Evolutionary conservation across 2,113 vertebrate species (phyloP).

Genomic region (Tursiops truncatus): DNA sequence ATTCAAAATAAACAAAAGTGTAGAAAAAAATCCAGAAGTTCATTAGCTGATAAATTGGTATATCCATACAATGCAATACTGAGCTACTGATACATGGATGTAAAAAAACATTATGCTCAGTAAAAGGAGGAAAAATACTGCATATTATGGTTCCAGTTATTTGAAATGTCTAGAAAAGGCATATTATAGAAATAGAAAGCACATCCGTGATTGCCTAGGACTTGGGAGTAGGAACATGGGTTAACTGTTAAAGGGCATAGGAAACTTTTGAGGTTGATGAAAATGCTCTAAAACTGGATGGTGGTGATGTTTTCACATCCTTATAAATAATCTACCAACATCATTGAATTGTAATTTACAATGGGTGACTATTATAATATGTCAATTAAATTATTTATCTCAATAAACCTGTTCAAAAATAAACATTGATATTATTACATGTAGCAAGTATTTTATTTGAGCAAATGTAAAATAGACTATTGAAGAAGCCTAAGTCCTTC

Average conservation of each 20-base stretch:
- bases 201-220: neutral
- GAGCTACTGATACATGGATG: neutral
- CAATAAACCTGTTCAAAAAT: neutral
- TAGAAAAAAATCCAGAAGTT: neutral
- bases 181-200: neutral
- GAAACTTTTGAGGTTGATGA: neutral
- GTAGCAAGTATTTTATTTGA: neutral
- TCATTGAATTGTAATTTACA: neutral
- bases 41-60: neutral
- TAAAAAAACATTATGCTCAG: neutral
- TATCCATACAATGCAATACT: neutral
- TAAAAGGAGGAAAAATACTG: neutral
- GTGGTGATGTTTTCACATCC: neutral
- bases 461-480: neutral
- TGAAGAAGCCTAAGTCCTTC: neutral
- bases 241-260: neutral
- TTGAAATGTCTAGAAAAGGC: neutral
- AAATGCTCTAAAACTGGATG: neutral
- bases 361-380: neutral
- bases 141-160: neutral
- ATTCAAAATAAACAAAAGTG: neutral
- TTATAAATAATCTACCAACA: neutral
- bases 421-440: neutral
- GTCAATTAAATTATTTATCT: neutral
- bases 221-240: neutral